These are phyloP conservation scores for Coremacera marginata DNA, from an alignment of 2,888 invertebrate genomes.

Conservation along the genomic window DNA sequence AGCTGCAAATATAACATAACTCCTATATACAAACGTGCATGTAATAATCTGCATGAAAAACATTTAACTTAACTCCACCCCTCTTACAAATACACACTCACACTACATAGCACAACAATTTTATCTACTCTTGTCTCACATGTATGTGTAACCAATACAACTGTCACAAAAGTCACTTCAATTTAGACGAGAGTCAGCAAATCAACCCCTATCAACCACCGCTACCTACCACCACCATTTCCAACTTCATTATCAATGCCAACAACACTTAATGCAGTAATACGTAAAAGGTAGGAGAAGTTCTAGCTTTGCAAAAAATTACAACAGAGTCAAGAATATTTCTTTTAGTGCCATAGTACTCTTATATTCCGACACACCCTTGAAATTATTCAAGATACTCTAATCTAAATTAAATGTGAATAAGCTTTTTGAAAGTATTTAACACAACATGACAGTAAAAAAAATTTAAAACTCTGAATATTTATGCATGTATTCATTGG, in stretches of 20 bases:
- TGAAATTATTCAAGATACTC: no score
- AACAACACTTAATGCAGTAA: no score
- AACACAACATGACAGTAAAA: no score
- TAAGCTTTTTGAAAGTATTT: no score
- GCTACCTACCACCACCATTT: slow-evolving; percentile 35
- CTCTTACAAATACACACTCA: slow-evolving; percentile 13
- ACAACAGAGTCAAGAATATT: no score
- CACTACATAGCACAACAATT: background rate
- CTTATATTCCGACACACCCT: no score
- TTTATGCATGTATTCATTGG: no score
- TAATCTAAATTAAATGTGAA: no score
- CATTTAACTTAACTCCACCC: slow-evolving; percentile 59
- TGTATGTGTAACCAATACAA: slow-evolving; percentile 54
- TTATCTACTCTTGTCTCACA: background rate
- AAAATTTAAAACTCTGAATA: no score
- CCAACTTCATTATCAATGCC: slow-evolving; percentile 38
- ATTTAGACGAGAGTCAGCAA: slow-evolving; percentile 69
- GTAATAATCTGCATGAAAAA: background rate
- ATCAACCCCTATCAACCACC: slow-evolving; percentile 68
- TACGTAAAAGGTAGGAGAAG: no score
- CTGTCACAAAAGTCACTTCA: slow-evolving; percentile 66
- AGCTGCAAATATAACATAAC: background rate
- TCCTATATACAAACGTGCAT: background rate
- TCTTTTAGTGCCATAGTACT: no score
- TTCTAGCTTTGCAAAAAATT: background rate